Percentiles rank a stretch among this genome's conserved stretches.
phyloP scores from a whole-genome alignment of 2,113 vertebrate genomes.

The Ictalurus furcatus region DNA sequence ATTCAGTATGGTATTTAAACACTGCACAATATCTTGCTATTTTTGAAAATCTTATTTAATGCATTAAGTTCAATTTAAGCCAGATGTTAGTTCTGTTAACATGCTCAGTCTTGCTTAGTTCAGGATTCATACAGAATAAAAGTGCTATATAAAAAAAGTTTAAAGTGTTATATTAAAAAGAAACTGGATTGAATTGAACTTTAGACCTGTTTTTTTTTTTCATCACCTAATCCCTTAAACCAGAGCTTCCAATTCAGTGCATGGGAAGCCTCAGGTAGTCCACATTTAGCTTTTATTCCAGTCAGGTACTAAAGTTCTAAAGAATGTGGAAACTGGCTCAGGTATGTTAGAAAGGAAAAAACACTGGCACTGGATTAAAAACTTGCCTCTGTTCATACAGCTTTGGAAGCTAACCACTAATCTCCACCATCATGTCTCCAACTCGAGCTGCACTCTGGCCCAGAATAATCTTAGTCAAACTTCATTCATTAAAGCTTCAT shows the following conservation, averaged over 20 bases:
- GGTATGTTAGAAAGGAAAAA: conserved; percentile 6
- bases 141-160: neutral
- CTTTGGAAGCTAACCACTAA: neutral
- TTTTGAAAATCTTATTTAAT: neutral
- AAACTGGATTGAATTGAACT: neutral
- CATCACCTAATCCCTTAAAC: neutral
- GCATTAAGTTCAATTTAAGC: neutral
- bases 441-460: conserved; percentile 3
- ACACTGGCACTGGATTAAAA: neutral
- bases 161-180: neutral
- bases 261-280: neutral
- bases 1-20: neutral
- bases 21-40: neutral
- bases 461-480: conserved; percentile 41
- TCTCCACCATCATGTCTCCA: neutral
- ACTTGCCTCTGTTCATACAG: neutral
- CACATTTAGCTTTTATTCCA: neutral
- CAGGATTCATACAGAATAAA: neutral
- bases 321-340: neutral
- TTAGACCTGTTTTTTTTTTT: neutral
- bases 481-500: conserved; percentile 41
- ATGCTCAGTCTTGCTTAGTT: neutral
- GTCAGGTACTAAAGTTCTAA: neutral
- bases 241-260: neutral
- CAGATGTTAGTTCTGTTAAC: neutral